Evolutionary conservation across 2,797 vertebrate genomes (phyloP), one percentile per base, ranked within the genome.

Genomic region (Adrianichthys oophorus): DNA sequence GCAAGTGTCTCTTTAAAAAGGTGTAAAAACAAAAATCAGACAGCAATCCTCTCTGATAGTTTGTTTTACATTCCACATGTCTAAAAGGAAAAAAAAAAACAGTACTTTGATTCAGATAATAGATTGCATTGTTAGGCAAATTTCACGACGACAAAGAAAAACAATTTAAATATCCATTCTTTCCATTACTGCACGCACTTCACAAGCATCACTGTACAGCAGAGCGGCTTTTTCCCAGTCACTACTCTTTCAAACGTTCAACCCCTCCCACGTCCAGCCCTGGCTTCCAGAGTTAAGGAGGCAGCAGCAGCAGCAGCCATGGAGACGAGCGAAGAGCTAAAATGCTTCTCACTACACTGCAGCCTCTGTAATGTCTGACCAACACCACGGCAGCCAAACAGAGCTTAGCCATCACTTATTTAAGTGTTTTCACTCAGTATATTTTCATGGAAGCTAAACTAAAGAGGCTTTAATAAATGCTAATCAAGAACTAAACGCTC

Each of bases 41-140:
- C 79, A 41, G 73, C 21, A 60, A 59, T 50, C 61, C 44, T 50
- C 44, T 64, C 56, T 46, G 78, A 80, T 72, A 14, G 52, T 76
- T 79, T 56, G 79, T 71, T 68, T 62, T 89, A 91, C 87, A 91
- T 90, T 91, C 88, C 86, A 91, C 87, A 89, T 69, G 89, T 91
- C 90, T 87, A 87, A 83, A 60, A 87, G 80, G 83, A 87, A 84
- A 82, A 83, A 87, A 84, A 82, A 81, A 76, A 87, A 91, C 87
- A 89, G 87, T 89, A 90, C 89, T 91, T 73, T 74, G 88, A 91
- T 89, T 89, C 78, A 87, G 77, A 85, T 37, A 84, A 76, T 73
- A 85, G 86, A 85, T 91, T 89, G 89, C 88, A 89, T 85, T 87
- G 86, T 83, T 82, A 84, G 89, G 89, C 86, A 83, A 76, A 76